Evolutionary conservation across 2,797 vertebrate genomes (phyloP).

Genomic region (Sebastes baramenuke): DNA sequence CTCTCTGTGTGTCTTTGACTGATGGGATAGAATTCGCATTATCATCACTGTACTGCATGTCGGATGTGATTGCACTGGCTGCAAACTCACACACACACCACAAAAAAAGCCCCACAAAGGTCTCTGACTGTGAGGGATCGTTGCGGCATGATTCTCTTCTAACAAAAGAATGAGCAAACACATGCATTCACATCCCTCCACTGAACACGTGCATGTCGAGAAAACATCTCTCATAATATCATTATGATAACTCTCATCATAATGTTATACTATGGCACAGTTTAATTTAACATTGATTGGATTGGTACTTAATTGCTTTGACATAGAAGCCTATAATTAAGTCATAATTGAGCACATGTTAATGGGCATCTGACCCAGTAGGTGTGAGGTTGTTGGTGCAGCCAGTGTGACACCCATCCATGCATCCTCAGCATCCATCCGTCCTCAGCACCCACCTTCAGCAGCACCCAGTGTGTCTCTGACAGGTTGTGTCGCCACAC

Average conservation of each 20-base stretch:
- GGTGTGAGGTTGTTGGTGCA: neutral
- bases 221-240: neutral
- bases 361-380: neutral
- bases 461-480: neutral
- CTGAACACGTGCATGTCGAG: conserved; percentile 10
- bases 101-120: no score
- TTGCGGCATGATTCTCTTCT: conserved; percentile 6
- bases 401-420: no score
- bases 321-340: neutral
- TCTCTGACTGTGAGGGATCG: conserved; percentile 7
- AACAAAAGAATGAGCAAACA: conserved; percentile 44
- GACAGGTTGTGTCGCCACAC: neutral
- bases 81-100: neutral
- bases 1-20: neutral
- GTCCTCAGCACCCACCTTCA: no score
- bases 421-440: no score
- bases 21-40: neutral
- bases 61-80: neutral
- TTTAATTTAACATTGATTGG: neutral
- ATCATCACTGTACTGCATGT: neutral
- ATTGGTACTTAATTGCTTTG: neutral
- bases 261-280: neutral
- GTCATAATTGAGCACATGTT: neutral
- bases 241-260: neutral
- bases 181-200: neutral